These are phyloP conservation scores for Eudemis profundana DNA, from an alignment of 2,888 invertebrate species.

Conservation along the genomic window DNA sequence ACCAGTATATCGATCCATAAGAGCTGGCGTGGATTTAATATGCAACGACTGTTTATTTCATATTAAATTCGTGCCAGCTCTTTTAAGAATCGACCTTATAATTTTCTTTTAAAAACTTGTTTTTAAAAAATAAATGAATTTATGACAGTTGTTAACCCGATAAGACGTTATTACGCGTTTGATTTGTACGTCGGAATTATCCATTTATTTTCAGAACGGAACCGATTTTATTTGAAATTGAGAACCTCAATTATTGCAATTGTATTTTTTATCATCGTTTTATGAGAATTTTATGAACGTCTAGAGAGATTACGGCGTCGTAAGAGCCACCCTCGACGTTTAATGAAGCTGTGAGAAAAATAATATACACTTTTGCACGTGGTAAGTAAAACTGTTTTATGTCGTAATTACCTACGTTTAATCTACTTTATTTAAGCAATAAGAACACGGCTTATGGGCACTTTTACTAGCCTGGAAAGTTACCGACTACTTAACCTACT, in stretches of 20 bases:
- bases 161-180: constrained; percentile 1
- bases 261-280: constrained; percentile 36
- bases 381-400: constrained; percentile 27
- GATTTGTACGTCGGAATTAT: constrained; percentile 14
- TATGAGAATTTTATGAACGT: constrained; percentile 30
- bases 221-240: constrained; percentile 19
- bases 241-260: constrained; percentile 24
- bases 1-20: too few relatives aligned
- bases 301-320: constrained; percentile 14
- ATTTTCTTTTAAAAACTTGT: too few relatives aligned
- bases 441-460: background rate
- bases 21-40: too few relatives aligned
- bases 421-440: constrained; percentile 23
- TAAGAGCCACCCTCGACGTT: background rate
- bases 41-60: too few relatives aligned
- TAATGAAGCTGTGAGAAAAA: constrained; percentile 25
- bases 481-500: background rate
- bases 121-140: too few relatives aligned
- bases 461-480: background rate
- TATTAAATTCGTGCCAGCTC: too few relatives aligned
- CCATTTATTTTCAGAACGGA: constrained; percentile 10
- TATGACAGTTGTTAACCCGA: too few relatives aligned
- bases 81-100: too few relatives aligned
- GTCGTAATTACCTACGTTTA: constrained; percentile 32
- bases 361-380: constrained; percentile 19